Evolutionary conservation across 2,113 vertebrate species (phyloP).

Genomic region (Atrichornis clamosus): DNA sequence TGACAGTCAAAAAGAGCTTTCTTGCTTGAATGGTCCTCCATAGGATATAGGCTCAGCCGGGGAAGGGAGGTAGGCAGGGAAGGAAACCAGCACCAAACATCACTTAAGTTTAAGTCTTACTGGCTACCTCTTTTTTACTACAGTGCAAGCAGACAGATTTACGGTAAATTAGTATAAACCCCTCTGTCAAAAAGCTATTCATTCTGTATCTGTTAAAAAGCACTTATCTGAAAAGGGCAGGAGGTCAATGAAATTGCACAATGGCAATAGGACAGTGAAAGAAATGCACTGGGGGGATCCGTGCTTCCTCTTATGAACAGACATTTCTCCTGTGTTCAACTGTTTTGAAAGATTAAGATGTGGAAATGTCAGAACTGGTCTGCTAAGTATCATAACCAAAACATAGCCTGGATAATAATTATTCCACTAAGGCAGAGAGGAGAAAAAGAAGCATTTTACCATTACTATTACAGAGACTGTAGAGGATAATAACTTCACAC

Average conservation of each 20-base stretch:
- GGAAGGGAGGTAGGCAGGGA: background rate
- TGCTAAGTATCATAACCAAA: background rate
- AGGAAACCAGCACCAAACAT: background rate
- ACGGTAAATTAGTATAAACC: constrained; percentile 3
- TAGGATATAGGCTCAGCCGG: background rate
- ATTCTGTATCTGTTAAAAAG: background rate
- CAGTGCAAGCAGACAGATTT: background rate
- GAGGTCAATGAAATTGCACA: background rate
- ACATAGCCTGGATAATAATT: background rate
- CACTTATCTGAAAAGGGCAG: background rate
- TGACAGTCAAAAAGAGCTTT: constrained; percentile 57
- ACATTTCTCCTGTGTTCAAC: constrained; percentile 6
- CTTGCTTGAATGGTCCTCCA: constrained; percentile 49
- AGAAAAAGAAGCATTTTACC: background rate
- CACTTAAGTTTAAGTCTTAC: background rate
- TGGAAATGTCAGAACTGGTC: background rate
- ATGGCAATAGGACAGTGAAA: background rate
- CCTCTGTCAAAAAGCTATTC: constrained; percentile 7
- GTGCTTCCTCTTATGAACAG: background rate
- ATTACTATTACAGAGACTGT: background rate
- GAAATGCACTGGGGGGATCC: background rate
- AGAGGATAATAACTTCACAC: background rate
- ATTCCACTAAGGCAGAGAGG: background rate
- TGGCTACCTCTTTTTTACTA: constrained; percentile 3
- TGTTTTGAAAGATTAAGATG: background rate